A percentile compares a stretch with the other conserved stretches of the same genome.
Evolutionary conservation across 1,140 invertebrate species (phyloP).

Genomic region (Listronotus oregonensis): DNA sequence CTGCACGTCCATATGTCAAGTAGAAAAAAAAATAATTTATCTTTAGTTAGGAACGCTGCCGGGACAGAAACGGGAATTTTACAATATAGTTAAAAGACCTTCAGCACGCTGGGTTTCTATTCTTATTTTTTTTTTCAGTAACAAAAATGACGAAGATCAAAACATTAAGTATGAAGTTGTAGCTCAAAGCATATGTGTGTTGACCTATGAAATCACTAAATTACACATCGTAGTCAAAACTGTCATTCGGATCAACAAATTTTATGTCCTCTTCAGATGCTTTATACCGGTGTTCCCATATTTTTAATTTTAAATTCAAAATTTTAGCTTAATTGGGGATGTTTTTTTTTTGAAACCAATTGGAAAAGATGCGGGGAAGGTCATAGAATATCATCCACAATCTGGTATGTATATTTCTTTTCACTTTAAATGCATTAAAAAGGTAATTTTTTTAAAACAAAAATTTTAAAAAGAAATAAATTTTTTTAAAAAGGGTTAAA

Average conservation of each 20-base stretch:
- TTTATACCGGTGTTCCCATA: constrained; percentile 36
- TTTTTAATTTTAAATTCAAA: constrained; percentile 40
- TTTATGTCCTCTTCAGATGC: constrained; percentile 41
- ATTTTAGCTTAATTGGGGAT: constrained; percentile 35
- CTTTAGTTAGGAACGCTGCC: constrained; percentile 8
- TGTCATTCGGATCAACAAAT: constrained; percentile 31
- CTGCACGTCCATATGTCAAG: constrained; percentile 17
- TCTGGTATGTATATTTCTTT: constrained; percentile 36
- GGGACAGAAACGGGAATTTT: constrained; percentile 5
- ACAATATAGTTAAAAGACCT: constrained; percentile 22
- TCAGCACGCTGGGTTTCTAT: constrained; percentile 32
- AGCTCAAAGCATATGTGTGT: constrained; percentile 35
- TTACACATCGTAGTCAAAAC: constrained; percentile 39
- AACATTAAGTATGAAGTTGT: constrained; percentile 4
- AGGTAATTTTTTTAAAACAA: too few relatives aligned
- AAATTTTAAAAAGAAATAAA: too few relatives aligned
- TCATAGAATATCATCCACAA: constrained; percentile 39
- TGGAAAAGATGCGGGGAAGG: constrained; percentile 34
- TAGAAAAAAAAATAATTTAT: constrained; percentile 17
- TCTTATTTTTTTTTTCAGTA: constrained; percentile 30
- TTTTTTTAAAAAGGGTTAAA: too few relatives aligned
- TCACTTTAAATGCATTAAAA: too few relatives aligned
- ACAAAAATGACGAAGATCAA: not conserved
- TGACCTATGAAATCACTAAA: constrained; percentile 42
- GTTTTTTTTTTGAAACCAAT: constrained; percentile 40